Evolutionary conservation across 2,797 vertebrate species (phyloP), one percentile per base, ranked within the genome.

Genomic region (Sebastes trivittatus): DNA sequence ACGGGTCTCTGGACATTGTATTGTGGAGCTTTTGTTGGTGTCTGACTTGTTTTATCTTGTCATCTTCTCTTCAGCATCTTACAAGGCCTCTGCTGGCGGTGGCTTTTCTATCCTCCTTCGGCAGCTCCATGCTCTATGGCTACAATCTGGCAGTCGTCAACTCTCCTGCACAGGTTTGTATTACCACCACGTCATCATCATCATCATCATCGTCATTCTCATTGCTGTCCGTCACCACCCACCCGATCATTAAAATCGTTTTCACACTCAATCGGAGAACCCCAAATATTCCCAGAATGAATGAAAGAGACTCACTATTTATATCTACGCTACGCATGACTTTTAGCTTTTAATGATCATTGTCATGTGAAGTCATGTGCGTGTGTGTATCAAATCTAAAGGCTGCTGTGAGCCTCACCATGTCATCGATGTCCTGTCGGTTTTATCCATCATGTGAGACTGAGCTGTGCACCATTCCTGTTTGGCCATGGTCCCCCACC

Each of bases 111-210:
- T 89, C 97, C 32, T 98, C 97, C 3, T 96, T 97, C 3, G 97
- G 97, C 75, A 97, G 97, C 84, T 98, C 97, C 62, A 95, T 97
- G 96, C 95, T 97, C 52, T 98, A 97, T 32, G 97, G 97, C 81
- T 98, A 96, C 94, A 98, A 98, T 78, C 86, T 98, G 87, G 97
- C 97, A 0, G 97, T 97, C 32, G 97, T 98, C 89, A 98, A 98
- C 92, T 97, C 97, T 0, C 97, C 97, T 0, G 92, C 97, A 1
- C 81, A 88, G 96, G 97, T 98, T 91, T 93, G 96, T 92, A 27
- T 65, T 16, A 8, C n/a, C 6, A 20, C 27, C 20, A 30, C 46
- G 27, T 22, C 30, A 22, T n/a, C 42, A 72, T 6, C 68, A 72
- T 67, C 29, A 11, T 52, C 4, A 23, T 27, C 14, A 64, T 49